Percentiles rank a stretch among this genome's conserved stretches.
Evolutionary conservation across 2,797 vertebrate genomes (phyloP).

Genomic region (Syngnathus rostellatus): DNA sequence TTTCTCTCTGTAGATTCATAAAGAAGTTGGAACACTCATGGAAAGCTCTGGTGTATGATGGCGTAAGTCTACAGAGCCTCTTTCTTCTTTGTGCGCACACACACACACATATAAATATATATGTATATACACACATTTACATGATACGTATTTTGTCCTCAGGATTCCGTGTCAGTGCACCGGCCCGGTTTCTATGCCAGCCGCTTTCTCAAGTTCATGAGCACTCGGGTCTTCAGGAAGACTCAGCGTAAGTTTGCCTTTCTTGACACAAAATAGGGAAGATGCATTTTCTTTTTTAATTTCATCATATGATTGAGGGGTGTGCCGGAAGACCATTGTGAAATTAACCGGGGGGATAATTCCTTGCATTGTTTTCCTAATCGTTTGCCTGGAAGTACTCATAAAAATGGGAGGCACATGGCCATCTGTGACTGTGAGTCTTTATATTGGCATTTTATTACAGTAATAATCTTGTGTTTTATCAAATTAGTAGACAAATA

Average conservation of each 20-base stretch:
- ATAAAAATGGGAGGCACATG: conserved; percentile 3
- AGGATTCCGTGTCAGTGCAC: conserved; percentile 96
- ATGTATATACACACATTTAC: no score
- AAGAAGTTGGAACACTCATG: conserved; percentile 98
- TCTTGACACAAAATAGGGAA: conserved; percentile 7
- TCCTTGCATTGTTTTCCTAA: conserved; percentile 9
- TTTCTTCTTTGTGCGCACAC: conserved; percentile 2
- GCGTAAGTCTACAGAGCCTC: conserved; percentile 70
- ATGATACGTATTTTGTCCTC: conserved; percentile 13
- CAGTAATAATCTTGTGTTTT: conserved; percentile 3
- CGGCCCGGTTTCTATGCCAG: conserved; percentile 93
- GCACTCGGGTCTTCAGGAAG: conserved; percentile 90
- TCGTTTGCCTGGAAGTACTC: background rate
- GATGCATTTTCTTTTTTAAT: conserved; percentile 4
- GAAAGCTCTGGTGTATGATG: conserved; percentile 97
- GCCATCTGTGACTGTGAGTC: background rate
- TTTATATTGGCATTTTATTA: conserved; percentile 5
- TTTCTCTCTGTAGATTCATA: conserved; percentile 76
- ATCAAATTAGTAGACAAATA: background rate
- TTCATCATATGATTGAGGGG: background rate
- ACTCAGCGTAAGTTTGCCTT: conserved; percentile 79
- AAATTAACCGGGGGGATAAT: conserved; percentile 4
- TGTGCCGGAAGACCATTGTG: conserved; percentile 8
- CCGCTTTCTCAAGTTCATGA: conserved; percentile 99
- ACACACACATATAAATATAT: no score